Evolutionary conservation across 2,113 vertebrate genomes (phyloP).

Genomic region (Vidua macroura): DNA sequence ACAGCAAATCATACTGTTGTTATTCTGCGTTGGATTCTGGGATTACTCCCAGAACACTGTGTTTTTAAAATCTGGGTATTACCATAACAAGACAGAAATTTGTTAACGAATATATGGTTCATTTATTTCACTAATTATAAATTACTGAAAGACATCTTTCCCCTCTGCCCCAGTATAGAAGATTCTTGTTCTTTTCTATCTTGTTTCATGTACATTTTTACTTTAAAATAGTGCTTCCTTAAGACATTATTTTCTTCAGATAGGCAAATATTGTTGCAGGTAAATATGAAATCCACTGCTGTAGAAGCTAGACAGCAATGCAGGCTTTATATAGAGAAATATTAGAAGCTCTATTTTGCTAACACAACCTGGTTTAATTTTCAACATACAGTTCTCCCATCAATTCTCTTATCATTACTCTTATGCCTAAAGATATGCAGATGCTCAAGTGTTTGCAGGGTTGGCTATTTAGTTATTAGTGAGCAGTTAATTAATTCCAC

Average conservation of each 20-base stretch:
- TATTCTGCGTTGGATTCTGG: not conserved
- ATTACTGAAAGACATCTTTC: not conserved
- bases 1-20: not conserved
- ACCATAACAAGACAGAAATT: not conserved
- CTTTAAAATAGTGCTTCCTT: not conserved
- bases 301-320: not conserved
- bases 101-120: not conserved
- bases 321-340: not conserved
- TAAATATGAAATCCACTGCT: not conserved
- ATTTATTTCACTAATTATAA: not conserved
- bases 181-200: not conserved
- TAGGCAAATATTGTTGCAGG: not conserved
- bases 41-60: not conserved
- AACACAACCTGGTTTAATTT: not conserved
- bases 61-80: not conserved
- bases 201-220: not conserved
- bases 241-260: not conserved
- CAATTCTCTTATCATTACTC: not conserved
- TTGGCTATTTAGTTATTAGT: conserved; percentile 6
- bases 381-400: not conserved
- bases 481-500: conserved; percentile 20
- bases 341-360: not conserved
- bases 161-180: not conserved
- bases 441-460: not conserved
- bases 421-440: not conserved